Evolutionary conservation across 64 coral and sea anemone species (phyloP), one percentile per base, ranked within the genome.

Genomic region (Anthopleura sola): DNA sequence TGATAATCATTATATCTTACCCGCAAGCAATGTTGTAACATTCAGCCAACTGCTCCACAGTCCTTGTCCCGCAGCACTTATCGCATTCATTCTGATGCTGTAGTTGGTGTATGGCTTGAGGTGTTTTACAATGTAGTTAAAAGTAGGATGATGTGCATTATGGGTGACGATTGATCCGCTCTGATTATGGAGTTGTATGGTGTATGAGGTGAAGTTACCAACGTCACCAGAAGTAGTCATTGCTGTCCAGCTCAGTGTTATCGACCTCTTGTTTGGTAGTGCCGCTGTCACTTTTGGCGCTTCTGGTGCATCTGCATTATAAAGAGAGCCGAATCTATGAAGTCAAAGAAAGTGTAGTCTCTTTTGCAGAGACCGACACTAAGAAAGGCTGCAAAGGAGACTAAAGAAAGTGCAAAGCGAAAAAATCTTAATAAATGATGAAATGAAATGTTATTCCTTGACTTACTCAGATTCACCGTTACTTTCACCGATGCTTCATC

Each of bases 101-200:
- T 80, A 87, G 75, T 5, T 13, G 32, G 75, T 80, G 49, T 64
- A 87, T 23, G 75, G 85, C 26, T 86, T 75, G 7, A 86, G 66
- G 20, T 76, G 1, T 10, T 49, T 3, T 2, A 86, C 19, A 3
- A 21, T 1, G 19, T 75, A 54, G 36, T 20, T 51, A 0, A 8
- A 37, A 36, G 32, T 4, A 46, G 18, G 38, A 50, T 36, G 29
- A 32, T 31, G 1, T 1, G 75, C 16, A 1, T 0, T 17, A 13
- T 56, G 28, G 23, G 37, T 44, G 15, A 12, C 5, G 1, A 0
- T 54, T 17, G 14, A 49, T 75, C 26, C 18, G 14, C 36, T 0
- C 31, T 54, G 19, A 68, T 29, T 77, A 54, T 36, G 18, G n/a
- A 32, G 50, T 6, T 47, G 5, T 56, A 15, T 49, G 37, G 3